Base-by-base conservation (phyloP, 2,797 vertebrate species). In the Capromys pilorides region DNA sequence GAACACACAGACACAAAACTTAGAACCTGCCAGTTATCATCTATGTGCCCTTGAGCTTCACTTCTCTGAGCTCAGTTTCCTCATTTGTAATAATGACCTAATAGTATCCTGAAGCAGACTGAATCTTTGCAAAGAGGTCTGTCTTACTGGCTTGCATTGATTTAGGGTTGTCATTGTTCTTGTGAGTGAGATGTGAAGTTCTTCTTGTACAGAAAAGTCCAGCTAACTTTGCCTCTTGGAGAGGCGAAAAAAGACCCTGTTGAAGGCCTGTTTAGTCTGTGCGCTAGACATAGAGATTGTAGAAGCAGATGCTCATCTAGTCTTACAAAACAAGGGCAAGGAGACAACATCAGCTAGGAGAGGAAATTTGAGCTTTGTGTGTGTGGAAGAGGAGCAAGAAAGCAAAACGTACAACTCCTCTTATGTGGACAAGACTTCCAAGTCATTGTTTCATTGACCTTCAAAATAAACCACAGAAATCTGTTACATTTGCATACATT, bases 331-430 rank as follows among this genome's bases (percentile, higher is more conserved):
- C 92, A 94, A 86, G 22, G 7, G 26, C 22, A 85, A 8, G 61
- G 16, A 33, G 36, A 64, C 22, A 93, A 88, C 39, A 89, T 84
- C 66, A 86, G 67, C n/a, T 21, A 90, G 64, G 51, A 36, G 75
- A 51, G 73, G 75, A 90, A 80, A 92, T 85, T 89, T 95, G 62
- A 93, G 94, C 96, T 94, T 39, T 93, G 3, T 87, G 7, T 95
- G 19, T 94, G 64, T 75, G 45, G 36, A 94, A 91, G 83, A 77
- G 39, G 71, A 62, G 69, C 54, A 80, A 91, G 22, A 45, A 26
- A 88, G 66, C 22, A 94, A 39, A 41, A 79, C 81, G 78, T 31
- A 91, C 19, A 88, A 73, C 57, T 93, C n/a, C 36, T 93, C 51
- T 81, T 39, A 1, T 85, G 54, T 49, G 22, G 92, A 73, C 19